phyloP scores from a whole-genome alignment of 53 echinoderm and acorn worm genomes.

The Henricia sp. region DNA sequence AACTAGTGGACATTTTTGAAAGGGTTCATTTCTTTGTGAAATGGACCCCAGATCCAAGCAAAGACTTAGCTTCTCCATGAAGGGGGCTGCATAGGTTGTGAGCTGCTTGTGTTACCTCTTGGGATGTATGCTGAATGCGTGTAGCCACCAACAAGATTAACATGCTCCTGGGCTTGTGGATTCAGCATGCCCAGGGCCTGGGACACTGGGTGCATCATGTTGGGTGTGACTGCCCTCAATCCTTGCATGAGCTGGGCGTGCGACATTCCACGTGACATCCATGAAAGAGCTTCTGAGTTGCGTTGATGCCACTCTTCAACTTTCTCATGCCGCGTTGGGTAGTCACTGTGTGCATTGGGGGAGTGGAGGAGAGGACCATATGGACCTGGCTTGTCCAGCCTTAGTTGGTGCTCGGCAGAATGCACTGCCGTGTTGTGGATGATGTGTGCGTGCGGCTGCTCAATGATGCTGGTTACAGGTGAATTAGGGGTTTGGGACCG shows the following conservation, averaged over 20 bases:
- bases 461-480: conserved; percentile 43
- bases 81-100: conserved; percentile 56
- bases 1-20: neutral
- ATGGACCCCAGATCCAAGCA: neutral
- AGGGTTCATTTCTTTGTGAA: neutral
- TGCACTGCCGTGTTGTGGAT: conserved; percentile 47
- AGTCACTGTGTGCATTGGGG: conserved; percentile 39
- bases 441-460: conserved; percentile 48
- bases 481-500: conserved; percentile 56
- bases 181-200: conserved; percentile 56
- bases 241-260: conserved; percentile 62
- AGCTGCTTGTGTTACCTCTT: conserved; percentile 41
- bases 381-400: conserved; percentile 51
- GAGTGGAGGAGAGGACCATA: conserved; percentile 51
- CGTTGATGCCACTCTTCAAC: conserved; percentile 55
- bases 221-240: conserved; percentile 53
- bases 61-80: conserved; percentile 53
- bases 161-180: conserved; percentile 54
- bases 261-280: conserved; percentile 53
- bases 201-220: conserved; percentile 55
- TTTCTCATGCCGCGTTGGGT: conserved; percentile 43
- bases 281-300: conserved; percentile 60
- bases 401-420: conserved; percentile 37
- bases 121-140: conserved; percentile 54
- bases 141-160: conserved; percentile 52